Evolutionary conservation across 2,797 vertebrate species (phyloP).

Genomic region (Neosilurus mollespiculum): DNA sequence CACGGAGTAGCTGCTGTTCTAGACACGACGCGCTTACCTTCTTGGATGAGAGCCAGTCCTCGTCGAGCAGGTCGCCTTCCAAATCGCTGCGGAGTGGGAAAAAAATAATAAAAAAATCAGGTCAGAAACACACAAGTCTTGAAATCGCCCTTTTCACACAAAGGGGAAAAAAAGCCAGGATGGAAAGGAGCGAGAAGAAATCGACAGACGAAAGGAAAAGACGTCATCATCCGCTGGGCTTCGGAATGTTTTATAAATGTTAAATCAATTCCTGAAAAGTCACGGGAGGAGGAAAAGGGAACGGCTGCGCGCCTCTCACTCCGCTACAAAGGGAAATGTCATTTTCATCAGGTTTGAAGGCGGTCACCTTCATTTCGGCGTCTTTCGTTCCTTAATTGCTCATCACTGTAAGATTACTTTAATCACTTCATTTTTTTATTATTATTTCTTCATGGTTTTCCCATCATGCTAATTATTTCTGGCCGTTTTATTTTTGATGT

Average conservation of each 20-base stretch:
- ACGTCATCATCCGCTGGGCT: neutral
- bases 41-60: conserved; percentile 88
- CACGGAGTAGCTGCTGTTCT: too few species aligned
- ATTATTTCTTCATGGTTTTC: too few species aligned
- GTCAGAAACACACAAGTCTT: neutral
- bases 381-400: too few species aligned
- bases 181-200: neutral
- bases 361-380: too few species aligned
- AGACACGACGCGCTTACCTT: conserved; percentile 78
- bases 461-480: too few species aligned
- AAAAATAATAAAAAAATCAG: neutral
- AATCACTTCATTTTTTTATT: too few species aligned
- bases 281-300: neutral
- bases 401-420: too few species aligned
- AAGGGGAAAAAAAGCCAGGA: neutral
- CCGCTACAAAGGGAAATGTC: too few species aligned
- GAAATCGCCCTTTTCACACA: neutral
- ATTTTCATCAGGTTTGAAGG: too few species aligned
- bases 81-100: conserved; percentile 80
- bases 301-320: neutral
- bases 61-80: conserved; percentile 92
- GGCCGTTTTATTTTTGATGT: too few species aligned
- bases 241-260: neutral
- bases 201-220: neutral
- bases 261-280: conserved; percentile 22